A percentile compares a stretch with the other conserved stretches of the same genome.
Evolutionary conservation across 1,140 invertebrate species (phyloP).

Genomic region (Bombus confusus): DNA sequence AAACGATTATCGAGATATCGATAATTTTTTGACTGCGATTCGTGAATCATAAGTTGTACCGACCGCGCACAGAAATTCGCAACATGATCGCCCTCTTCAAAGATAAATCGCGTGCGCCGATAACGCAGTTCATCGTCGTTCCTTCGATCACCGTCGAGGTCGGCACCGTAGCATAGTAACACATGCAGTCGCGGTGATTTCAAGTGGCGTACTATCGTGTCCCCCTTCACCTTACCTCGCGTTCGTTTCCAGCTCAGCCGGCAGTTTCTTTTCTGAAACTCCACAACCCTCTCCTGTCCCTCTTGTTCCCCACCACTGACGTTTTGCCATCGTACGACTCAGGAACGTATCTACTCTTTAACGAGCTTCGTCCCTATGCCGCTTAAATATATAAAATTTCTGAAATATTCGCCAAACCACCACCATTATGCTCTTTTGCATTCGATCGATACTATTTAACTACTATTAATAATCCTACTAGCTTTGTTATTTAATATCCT

Average conservation of each 20-base stretch:
- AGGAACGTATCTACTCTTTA: constrained; percentile 70
- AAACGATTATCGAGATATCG: constrained; percentile 13
- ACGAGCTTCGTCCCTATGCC: not conserved
- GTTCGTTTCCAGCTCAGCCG: constrained; percentile 65
- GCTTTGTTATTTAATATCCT: not conserved
- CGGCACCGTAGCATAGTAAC: constrained; percentile 81
- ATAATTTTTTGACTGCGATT: not conserved
- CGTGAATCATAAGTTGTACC: not conserved
- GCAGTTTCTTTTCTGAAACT: constrained; percentile 71
- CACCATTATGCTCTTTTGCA: no score
- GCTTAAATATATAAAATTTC: constrained; percentile 1
- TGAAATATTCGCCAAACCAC: not conserved
- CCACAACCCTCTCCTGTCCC: constrained; percentile 57
- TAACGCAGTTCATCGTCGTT: constrained; percentile 32
- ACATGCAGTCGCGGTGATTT: constrained; percentile 71
- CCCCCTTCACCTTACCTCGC: constrained; percentile 67
- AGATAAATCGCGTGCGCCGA: not conserved
- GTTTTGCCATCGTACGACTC: constrained; percentile 77
- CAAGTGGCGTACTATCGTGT: constrained; percentile 69
- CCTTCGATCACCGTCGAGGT: constrained; percentile 52
- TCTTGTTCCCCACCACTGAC: constrained; percentile 60
- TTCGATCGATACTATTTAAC: not conserved
- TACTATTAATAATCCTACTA: constrained; percentile 1
- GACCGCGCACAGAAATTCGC: constrained; percentile 4
- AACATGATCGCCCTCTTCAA: not conserved